Conservation (phyloP, 2,113 vertebrate species). For the Natator depressus region DNA sequence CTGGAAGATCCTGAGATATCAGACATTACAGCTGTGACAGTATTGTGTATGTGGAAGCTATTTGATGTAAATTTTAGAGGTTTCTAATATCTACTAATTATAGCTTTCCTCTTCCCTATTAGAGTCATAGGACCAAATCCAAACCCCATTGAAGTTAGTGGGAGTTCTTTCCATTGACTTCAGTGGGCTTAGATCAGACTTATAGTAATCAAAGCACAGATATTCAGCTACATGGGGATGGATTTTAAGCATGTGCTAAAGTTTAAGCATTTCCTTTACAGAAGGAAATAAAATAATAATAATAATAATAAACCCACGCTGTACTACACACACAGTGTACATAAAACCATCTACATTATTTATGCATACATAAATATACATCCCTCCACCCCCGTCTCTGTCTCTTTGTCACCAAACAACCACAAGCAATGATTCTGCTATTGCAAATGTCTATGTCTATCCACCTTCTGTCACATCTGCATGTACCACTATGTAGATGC, state of each 20-base stretch:
- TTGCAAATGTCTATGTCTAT: not conserved
- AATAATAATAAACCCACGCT: not conserved
- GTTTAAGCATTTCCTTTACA: slow-evolving; percentile 51
- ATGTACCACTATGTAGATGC: not conserved
- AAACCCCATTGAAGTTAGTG: not conserved
- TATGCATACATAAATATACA: not conserved
- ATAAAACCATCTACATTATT: slow-evolving; percentile 24
- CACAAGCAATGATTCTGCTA: not conserved
- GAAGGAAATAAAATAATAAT: slow-evolving; percentile 23
- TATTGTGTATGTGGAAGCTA: not conserved
- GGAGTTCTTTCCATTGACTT: not conserved
- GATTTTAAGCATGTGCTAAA: slow-evolving; percentile 49
- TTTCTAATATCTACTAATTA: not conserved
- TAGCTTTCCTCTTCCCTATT: slow-evolving; percentile 20
- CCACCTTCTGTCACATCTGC: not conserved
- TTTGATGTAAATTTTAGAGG: slow-evolving; percentile 24
- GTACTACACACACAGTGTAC: slow-evolving; percentile 3
- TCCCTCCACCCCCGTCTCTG: not conserved
- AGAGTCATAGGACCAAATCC: not conserved
- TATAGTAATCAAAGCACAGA: slow-evolving; percentile 26
- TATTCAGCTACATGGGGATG: slow-evolving; percentile 36
- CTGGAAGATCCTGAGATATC: not conserved
- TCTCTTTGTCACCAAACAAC: not conserved
- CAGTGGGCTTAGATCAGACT: not conserved
- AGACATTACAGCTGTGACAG: not conserved